These are phyloP conservation scores for Druon quercuslanigerum DNA, from an alignment of 1,140 invertebrate species.

Conservation along the genomic window DNA sequence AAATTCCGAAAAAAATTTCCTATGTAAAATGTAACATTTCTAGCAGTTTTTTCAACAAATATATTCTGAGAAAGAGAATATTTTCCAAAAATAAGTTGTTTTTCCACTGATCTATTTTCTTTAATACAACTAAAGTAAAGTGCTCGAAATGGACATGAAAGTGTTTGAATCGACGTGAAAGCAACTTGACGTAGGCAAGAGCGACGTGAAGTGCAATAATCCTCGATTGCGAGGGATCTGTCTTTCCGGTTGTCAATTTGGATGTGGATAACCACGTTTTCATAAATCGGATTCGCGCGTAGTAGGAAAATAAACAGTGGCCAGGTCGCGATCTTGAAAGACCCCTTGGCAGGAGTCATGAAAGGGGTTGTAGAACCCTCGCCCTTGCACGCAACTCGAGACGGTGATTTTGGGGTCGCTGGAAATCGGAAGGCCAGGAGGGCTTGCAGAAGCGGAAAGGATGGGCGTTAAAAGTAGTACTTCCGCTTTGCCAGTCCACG, in stretches of 20 bases:
- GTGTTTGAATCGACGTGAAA: neutral
- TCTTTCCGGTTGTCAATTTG: conserved; percentile 43
- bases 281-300: conserved; percentile 47
- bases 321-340: conserved; percentile 11
- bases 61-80: too few relatives aligned
- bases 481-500: conserved; percentile 51
- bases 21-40: too few relatives aligned
- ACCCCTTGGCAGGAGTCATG: conserved; percentile 38
- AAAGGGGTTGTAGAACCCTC: conserved; percentile 39
- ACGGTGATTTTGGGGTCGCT: conserved; percentile 47
- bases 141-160: neutral
- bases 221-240: conserved; percentile 50
- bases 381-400: conserved; percentile 43
- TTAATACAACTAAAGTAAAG: too few relatives aligned
- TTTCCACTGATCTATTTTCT: too few relatives aligned
- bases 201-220: conserved; percentile 54
- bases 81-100: too few relatives aligned
- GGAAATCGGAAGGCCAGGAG: conserved; percentile 53
- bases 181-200: conserved; percentile 8
- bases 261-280: conserved; percentile 41
- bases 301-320: neutral
- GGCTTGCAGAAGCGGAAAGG: conserved; percentile 41
- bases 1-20: too few relatives aligned
- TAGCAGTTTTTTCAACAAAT: too few relatives aligned
- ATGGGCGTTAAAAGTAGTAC: conserved; percentile 58